Conservation (phyloP, 2,113 vertebrate genomes). For the Heterochromis multidens region DNA sequence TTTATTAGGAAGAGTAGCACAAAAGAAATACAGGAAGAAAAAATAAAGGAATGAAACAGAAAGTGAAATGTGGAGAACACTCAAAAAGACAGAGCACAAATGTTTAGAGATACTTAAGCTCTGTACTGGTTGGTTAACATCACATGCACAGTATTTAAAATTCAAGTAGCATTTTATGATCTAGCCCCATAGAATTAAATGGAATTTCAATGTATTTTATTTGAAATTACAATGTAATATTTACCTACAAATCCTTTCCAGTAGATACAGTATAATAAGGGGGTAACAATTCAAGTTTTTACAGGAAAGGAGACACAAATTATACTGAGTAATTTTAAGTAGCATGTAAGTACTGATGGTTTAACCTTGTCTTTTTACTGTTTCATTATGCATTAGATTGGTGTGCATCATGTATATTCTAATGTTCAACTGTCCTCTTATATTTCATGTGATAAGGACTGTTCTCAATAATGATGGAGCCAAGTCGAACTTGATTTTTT, state of each 20-base stretch:
- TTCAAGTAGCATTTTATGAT: background rate
- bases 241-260: accelerated
- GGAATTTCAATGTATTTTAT: background rate
- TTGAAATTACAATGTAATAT: background rate
- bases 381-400: background rate
- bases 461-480: too few species aligned
- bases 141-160: background rate
- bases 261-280: background rate
- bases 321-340: background rate
- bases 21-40: constrained; percentile 4
- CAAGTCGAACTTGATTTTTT: too few species aligned
- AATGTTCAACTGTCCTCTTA: background rate
- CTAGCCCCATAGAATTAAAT: background rate
- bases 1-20: constrained; percentile 27
- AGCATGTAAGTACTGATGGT: accelerated
- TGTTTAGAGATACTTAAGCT: background rate
- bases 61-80: background rate
- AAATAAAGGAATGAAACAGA: constrained; percentile 11
- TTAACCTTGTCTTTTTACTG: background rate
- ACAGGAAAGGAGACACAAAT: background rate
- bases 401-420: accelerated
- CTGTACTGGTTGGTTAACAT: background rate
- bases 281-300: too few species aligned
- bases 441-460: background rate
- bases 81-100: background rate